These are phyloP conservation scores for Ectropis crepuscularia DNA, from an alignment of 2,888 invertebrate species.

Conservation along the genomic window DNA sequence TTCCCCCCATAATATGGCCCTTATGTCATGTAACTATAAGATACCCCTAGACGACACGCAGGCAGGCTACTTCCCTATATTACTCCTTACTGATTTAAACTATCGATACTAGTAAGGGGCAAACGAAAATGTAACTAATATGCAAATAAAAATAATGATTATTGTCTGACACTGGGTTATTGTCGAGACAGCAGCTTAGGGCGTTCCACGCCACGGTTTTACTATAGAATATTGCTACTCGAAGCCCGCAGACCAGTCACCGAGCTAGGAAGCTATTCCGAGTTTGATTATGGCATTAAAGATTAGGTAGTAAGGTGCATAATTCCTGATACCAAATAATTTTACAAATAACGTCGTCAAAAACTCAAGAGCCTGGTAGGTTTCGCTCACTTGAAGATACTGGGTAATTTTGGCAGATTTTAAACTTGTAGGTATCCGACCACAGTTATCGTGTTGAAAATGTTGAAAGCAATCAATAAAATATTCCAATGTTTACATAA, in stretches of 20 bases:
- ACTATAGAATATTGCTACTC: conserved; percentile 57
- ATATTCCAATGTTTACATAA: too few species aligned
- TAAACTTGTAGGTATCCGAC: too few species aligned
- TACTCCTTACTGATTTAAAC: conserved; percentile 20
- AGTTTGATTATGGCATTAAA: too few species aligned
- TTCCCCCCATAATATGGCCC: conserved; percentile 15
- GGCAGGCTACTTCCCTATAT: conserved; percentile 23
- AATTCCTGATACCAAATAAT: too few species aligned
- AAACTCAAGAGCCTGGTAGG: too few species aligned
- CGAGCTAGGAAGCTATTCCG: too few species aligned
- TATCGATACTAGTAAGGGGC: conserved; percentile 47
- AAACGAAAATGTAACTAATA: conserved; percentile 62
- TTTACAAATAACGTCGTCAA: too few species aligned
- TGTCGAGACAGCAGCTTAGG: conserved; percentile 82
- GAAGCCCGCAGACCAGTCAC: conserved; percentile 15
- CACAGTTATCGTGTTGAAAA: too few species aligned
- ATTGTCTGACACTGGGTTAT: conserved; percentile 85
- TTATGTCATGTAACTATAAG: conserved; percentile 14
- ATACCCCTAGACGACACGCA: conserved; percentile 21
- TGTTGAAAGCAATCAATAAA: too few species aligned
- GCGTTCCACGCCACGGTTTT: conserved; percentile 67
- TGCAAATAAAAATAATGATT: conserved; percentile 79
- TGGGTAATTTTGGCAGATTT: too few species aligned
- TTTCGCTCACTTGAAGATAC: too few species aligned
- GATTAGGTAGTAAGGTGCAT: too few species aligned